A percentile compares a stretch with the other conserved stretches of the same genome.
phyloP scores from a whole-genome alignment of 1,140 invertebrate genomes.

The Atta texana region DNA sequence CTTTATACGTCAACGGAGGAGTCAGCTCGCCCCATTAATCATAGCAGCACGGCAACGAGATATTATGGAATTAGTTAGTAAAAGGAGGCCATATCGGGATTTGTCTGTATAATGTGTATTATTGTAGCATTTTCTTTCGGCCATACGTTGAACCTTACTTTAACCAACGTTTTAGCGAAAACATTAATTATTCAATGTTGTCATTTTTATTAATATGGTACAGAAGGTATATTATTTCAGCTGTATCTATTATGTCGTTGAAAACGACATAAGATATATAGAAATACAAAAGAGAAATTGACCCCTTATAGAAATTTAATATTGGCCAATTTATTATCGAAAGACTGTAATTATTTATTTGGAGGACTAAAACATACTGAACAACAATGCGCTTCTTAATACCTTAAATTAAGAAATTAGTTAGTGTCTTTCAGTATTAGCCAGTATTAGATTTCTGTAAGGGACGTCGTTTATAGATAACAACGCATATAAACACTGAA shows the following conservation, averaged over 20 bases:
- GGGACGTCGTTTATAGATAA: too few species aligned
- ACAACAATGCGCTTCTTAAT: too few species aligned
- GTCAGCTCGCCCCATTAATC: conserved; percentile 58
- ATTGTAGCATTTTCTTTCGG: not conserved
- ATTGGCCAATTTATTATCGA: too few species aligned
- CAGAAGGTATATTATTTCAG: not conserved
- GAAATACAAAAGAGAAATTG: not conserved
- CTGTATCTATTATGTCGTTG: not conserved
- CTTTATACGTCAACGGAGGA: conserved; percentile 56
- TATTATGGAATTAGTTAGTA: conserved; percentile 51
- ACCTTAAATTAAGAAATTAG: too few species aligned
- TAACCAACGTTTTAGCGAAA: not conserved
- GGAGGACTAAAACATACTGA: too few species aligned
- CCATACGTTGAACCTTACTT: not conserved
- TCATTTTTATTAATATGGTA: not conserved
- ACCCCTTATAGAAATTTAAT: too few species aligned
- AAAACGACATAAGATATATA: not conserved
- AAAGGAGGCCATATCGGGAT: conserved; percentile 46
- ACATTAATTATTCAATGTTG: not conserved
- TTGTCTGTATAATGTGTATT: conserved; percentile 16
- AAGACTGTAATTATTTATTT: too few species aligned
- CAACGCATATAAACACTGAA: too few species aligned
- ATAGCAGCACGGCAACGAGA: conserved; percentile 32
- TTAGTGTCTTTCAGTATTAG: too few species aligned
- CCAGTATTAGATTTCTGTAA: too few species aligned